Base-by-base conservation (phyloP, 2,888 invertebrate species). In the Schizotus pectinicornis region DNA sequence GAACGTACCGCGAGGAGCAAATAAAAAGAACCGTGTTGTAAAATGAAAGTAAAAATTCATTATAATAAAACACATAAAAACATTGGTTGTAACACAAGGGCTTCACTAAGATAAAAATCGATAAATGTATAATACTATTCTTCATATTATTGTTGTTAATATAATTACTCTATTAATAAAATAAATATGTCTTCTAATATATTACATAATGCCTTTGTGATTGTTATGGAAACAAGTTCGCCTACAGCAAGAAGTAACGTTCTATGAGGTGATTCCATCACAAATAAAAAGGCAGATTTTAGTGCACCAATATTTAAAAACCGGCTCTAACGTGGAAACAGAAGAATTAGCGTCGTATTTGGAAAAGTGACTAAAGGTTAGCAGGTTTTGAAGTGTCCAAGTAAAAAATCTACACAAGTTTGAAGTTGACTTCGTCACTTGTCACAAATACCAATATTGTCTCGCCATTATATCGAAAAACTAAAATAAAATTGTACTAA, bases 361-460 rank as follows among this genome's bases (percentile, higher is more conserved):
- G 47, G 38, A 45, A 9, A 34, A 46, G 6, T 34, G 46, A 45
- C 37, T 38, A 34, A 9, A 43, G 30, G 49, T 14, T 30, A 31
- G 36, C 14, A 9, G 9, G n/a, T 13, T 42, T 31, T 30, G 30
- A 49, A 47, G 32, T 49, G 38, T 56, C 47, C 32, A 49, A 47
- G 43, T 59, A 56, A 14, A 61, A 69, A 68, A 62, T 63, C 65
- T 65, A 68, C 48, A 53, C 53, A 59, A 57, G 49, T 59, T 43
- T 55, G 47, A 38, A 39, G 39, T 43, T 57, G 31, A 39, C 39
- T 59, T 60, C 59, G 70, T 69, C 70, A 69, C 65, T 65, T 61
- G 58, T 67, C 65, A 71, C 72, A 72, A 72, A 70, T 70, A 71
- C 69, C 59, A 65, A 65, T 71, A 71, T 72, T 74, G 72, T 74